phyloP scores from a whole-genome alignment of 2,113 vertebrate genomes.

The Triplophysa rosa region DNA sequence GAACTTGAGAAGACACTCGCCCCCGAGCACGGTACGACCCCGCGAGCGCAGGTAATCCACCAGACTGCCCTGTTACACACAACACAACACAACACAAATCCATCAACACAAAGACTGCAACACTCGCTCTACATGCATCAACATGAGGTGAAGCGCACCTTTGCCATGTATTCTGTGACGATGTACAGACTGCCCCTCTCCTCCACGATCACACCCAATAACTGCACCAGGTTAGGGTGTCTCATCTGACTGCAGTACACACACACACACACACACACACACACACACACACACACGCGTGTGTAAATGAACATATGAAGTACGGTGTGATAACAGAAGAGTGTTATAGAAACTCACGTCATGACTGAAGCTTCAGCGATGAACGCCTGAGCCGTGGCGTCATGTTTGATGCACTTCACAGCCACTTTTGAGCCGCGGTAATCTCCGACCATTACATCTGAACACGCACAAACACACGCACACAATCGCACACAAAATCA shows the following conservation, averaged over 20 bases:
- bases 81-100: background rate
- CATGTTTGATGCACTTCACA: constrained; percentile 96
- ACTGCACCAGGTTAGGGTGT: constrained; percentile 93
- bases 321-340: no score
- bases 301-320: no score
- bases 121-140: no score
- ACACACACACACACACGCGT: background rate
- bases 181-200: constrained; percentile 91
- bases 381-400: constrained; percentile 94
- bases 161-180: constrained; percentile 97
- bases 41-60: constrained; percentile 94
- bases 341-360: constrained; percentile 80
- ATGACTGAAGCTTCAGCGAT: constrained; percentile 94
- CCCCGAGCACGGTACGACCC: constrained; percentile 87
- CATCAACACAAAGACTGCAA: no score
- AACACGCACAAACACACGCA: background rate
- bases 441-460: constrained; percentile 95
- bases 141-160: constrained; percentile 72
- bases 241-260: constrained; percentile 81
- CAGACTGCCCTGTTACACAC: constrained; percentile 84
- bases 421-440: constrained; percentile 93
- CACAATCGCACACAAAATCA: background rate
- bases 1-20: constrained; percentile 89
- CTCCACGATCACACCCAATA: constrained; percentile 93
- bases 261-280: background rate